Evolutionary conservation across 2,888 invertebrate species (phyloP), one percentile per base, ranked within the genome.

Genomic region (Thera obeliscata): DNA sequence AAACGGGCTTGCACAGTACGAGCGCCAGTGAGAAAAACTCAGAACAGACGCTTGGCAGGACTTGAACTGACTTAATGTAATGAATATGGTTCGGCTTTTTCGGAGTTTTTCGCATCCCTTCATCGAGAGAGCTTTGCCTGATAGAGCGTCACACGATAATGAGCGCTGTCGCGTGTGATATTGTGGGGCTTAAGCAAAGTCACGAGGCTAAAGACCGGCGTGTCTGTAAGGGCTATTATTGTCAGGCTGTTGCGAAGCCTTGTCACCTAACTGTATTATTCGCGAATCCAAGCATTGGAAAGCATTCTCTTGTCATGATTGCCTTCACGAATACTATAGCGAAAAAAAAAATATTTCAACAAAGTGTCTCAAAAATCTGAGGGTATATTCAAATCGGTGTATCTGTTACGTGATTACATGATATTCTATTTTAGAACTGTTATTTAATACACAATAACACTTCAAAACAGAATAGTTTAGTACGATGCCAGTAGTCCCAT

Each of bases 151-250:
- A 59, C 54, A 52, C 68, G 61, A 65, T 62, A 65, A 65, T 65
- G 61, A 64, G 59, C 46, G 43, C 41, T 61, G 57, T 66, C 64
- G 50, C 58, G 58, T 58, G 46, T 65, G 58, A 62, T 62, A 62
- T 61, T 60, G 59, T 35, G 52, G 52, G 66, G 69, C 64, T 61
- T 56, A 55, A 66, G 55, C 64, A 70, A 66, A 50, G 66, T 64
- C 58, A 70, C 9, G 50, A 22, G 70, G 60, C 52, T 52, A 64
- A 54, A 56, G 61, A 57, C 69, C 61, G 41, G n/a, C 11, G 48
- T 22, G 43, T 46, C n/a, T 41, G 55, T 56, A 11, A 3, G 6
- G 43, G 50, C 41, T 57, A 63, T 69, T 69, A 69, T 55, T 69
- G 49, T 48, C 63, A 57, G 66, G 55, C 64, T 56, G 57, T 38